Base-by-base conservation (phyloP, 2,797 vertebrate species). In the Galago senegalensis region DNA sequence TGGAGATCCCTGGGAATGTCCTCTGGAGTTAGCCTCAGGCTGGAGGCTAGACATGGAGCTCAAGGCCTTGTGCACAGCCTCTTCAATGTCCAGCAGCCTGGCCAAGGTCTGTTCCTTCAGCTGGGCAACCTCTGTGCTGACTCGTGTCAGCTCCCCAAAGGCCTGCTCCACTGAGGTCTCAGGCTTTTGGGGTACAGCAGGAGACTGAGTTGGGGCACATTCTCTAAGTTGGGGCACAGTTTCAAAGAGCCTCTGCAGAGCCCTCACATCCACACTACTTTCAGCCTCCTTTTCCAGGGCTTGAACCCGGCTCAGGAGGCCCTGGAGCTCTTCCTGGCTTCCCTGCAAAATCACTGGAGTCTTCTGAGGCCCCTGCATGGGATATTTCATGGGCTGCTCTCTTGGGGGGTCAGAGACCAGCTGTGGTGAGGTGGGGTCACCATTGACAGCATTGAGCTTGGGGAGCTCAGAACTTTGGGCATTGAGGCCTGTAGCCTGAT, bases 51-150 rank as follows among this genome's bases (percentile, higher is more conserved):
- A 99, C 87, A 99, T 99, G 0, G 99, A 99, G 97, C 98, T 99
- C 86, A 99, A 99, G 17, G 99, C 99, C 97, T 99, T 99, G 96
- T 98, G 99, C 83, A 99, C 99, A 12, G 99, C 98, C 75, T 99
- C 99, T 96, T 99, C 99, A 0, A 99, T 99, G 96, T 99, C 99
- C 95, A 99, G 92, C 56, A 99, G 99, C 97, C 99, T 99, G 65
- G 99, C 99, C 85, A 99, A 98, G 0, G 99, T 99, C 97, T 99
- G 99, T 94, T 99, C 99, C 98, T 99, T 99, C 92, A 99, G 98
- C 96, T 98, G 98, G 58, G 99, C 99, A 53, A 99, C 99, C 97
- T 99, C 99, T 56, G 98, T 98, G 95, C 99, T 99, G 34, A 99
- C 99, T 97, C 99, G 98, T 87, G 99, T 99, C 75, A 99, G 98